Conservation (phyloP, 2,797 vertebrate genomes). For the Harpagifer antarcticus region DNA sequence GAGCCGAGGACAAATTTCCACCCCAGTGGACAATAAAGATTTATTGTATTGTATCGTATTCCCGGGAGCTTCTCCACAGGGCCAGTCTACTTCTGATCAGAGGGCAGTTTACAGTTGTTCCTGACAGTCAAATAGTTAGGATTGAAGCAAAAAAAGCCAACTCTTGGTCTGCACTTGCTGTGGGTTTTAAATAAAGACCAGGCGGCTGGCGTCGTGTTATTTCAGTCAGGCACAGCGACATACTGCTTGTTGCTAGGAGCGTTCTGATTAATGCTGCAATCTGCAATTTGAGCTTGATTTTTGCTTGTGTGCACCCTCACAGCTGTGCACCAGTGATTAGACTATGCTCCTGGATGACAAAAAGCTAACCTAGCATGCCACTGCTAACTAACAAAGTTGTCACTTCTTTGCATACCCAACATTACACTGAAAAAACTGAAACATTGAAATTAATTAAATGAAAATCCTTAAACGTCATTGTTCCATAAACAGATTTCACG, state of each 20-base stretch:
- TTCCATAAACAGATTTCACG: too few species aligned
- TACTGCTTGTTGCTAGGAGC: conserved; percentile 66
- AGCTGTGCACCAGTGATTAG: conserved; percentile 51
- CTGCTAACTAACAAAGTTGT: conserved; percentile 1
- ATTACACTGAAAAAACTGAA: too few species aligned
- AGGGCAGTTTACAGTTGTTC: conserved; percentile 13
- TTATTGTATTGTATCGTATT: too few species aligned
- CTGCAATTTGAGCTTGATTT: conserved; percentile 68
- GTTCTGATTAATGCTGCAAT: conserved; percentile 65
- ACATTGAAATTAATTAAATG: too few species aligned
- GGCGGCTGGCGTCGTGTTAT: conserved; percentile 45
- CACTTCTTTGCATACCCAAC: not conserved
- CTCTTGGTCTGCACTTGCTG: conserved; percentile 22
- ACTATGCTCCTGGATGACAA: conserved; percentile 5
- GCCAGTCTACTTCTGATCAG: conserved; percentile 36
- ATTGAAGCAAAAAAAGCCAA: conserved; percentile 22
- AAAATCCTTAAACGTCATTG: too few species aligned
- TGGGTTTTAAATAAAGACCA: conserved; percentile 56
- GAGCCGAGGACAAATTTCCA: too few species aligned
- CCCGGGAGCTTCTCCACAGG: not conserved
- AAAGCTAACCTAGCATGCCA: conserved; percentile 25
- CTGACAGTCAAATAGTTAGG: conserved; percentile 38
- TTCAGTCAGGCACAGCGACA: conserved; percentile 52
- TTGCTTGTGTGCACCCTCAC: conserved; percentile 49
- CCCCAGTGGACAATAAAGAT: too few species aligned